These are phyloP conservation scores for Pterostichus madidus DNA, from an alignment of 2,888 invertebrate species.

Conservation along the genomic window DNA sequence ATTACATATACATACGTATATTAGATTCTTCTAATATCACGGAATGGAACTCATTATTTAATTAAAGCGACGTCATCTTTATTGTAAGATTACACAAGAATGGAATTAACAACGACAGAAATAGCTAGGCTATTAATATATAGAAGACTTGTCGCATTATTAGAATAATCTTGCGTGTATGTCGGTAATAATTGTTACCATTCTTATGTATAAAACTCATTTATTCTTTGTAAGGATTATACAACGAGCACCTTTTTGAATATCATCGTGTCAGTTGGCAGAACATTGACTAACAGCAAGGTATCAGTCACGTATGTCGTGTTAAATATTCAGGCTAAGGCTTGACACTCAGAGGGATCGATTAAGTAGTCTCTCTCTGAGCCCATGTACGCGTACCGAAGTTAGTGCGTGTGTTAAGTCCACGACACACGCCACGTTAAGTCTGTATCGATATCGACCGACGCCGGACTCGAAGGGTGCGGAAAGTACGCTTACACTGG, in stretches of 20 bases:
- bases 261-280: neutral
- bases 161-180: constrained; percentile 46
- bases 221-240: constrained; percentile 50
- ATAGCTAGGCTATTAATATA: constrained; percentile 37
- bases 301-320: constrained; percentile 33
- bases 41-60: neutral
- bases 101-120: constrained; percentile 25
- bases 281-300: constrained; percentile 17
- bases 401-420: constrained; percentile 35
- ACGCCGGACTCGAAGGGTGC: neutral
- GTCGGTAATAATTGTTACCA: constrained; percentile 27
- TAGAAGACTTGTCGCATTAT: constrained; percentile 11
- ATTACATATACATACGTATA: neutral
- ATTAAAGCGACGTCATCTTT: neutral
- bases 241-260: constrained; percentile 21
- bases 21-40: neutral
- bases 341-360: constrained; percentile 46
- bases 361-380: constrained; percentile 22
- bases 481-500: neutral
- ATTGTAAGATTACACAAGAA: neutral
- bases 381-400: neutral
- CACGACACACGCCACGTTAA: constrained; percentile 39
- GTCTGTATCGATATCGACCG: constrained; percentile 60
- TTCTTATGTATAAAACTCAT: constrained; percentile 37
- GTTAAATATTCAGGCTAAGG: constrained; percentile 48